These are phyloP conservation scores for Siniperca obscura DNA, from an alignment of 2,797 vertebrate genomes.

Conservation along the genomic window DNA sequence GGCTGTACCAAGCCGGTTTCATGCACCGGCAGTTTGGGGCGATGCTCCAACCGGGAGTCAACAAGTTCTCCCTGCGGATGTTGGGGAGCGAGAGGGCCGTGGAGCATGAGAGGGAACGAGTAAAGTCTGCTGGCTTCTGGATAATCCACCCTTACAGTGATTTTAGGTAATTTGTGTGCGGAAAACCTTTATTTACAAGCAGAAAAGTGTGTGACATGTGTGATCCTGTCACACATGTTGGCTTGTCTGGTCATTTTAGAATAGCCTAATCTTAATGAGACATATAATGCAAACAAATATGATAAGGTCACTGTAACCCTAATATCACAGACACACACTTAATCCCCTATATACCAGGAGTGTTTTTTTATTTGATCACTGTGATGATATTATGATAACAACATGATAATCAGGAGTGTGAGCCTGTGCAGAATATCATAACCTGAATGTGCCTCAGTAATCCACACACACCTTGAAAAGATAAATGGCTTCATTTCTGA, in stretches of 20 bases:
- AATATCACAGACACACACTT: not conserved
- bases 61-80: slow-evolving; percentile 99
- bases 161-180: slow-evolving; percentile 91
- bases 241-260: slow-evolving; percentile 11
- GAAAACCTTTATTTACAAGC: slow-evolving; percentile 19
- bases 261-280: not conserved
- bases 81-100: slow-evolving; percentile 98
- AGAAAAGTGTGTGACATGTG: slow-evolving; percentile 40
- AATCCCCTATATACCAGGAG: slow-evolving; percentile 7
- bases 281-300: not conserved
- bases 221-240: slow-evolving; percentile 37
- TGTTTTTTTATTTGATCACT: slow-evolving; percentile 28
- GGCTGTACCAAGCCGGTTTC: slow-evolving; percentile 92
- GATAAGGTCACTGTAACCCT: slow-evolving; percentile 5
- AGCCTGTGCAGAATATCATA: slow-evolving; percentile 44
- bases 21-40: slow-evolving; percentile 98
- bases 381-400: slow-evolving; percentile 24
- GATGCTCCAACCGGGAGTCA: slow-evolving; percentile 98
- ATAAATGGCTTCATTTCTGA: slow-evolving; percentile 36
- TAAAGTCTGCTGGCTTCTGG: slow-evolving; percentile 98
- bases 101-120: slow-evolving; percentile 96
- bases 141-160: slow-evolving; percentile 99
- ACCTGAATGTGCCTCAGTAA: slow-evolving; percentile 33
- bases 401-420: slow-evolving; percentile 36
- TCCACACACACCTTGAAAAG: slow-evolving; percentile 29